Evolutionary conservation across 2,113 vertebrate species (phyloP).

Genomic region (Cryptoleucopteryx plumbea): DNA sequence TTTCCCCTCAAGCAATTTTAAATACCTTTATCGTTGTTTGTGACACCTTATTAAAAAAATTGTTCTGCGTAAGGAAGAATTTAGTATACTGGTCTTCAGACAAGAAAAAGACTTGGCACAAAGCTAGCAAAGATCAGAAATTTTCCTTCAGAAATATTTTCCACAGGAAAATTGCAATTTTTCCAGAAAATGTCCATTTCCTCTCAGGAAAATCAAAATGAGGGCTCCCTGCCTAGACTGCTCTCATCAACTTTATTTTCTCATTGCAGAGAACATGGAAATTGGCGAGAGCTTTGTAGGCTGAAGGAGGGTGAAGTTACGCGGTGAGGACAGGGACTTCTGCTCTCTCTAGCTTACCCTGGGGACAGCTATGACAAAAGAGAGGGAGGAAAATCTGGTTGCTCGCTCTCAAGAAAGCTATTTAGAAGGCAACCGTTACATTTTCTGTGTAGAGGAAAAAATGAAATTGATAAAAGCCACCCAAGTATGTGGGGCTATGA

Average conservation of each 20-base stretch:
- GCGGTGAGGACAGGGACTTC: neutral
- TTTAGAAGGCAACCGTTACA: neutral
- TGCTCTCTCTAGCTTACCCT: neutral
- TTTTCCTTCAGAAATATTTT: neutral
- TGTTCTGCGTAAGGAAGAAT: neutral
- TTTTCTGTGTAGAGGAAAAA: neutral
- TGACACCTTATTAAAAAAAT: neutral
- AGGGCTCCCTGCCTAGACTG: neutral
- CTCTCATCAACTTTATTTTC: neutral
- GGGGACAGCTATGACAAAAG: neutral
- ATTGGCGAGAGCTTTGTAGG: neutral
- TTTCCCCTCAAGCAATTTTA: neutral
- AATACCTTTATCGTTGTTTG: conserved; percentile 15
- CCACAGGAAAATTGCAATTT: neutral
- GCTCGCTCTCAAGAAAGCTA: neutral
- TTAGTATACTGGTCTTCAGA: neutral
- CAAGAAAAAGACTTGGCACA: neutral
- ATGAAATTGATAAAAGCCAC: neutral
- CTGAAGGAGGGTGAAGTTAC: neutral
- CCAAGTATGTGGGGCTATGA: neutral
- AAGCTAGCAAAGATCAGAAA: neutral
- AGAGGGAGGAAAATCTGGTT: neutral
- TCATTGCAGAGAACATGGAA: neutral
- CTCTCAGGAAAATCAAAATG: neutral
- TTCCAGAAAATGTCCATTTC: neutral